phyloP scores from a whole-genome alignment of 2,888 invertebrate species.

The Myathropa florea region DNA sequence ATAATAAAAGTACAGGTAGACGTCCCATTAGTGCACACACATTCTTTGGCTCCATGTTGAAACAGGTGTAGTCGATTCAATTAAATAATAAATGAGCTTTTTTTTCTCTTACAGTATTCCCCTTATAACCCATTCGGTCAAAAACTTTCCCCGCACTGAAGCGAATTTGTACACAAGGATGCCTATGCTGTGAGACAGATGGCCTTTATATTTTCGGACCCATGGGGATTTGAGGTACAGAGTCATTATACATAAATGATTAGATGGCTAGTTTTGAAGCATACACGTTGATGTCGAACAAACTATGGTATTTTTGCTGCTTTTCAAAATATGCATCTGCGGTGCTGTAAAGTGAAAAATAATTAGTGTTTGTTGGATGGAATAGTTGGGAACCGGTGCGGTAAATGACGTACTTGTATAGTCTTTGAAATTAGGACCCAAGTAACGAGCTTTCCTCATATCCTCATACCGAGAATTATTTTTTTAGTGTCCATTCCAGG shows the following conservation, averaged over 20 bases:
- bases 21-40: slow-evolving; percentile 45
- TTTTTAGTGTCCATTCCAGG: no score
- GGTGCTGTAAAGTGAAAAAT: background rate
- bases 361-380: background rate
- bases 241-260: slow-evolving; percentile 38
- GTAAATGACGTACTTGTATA: background rate
- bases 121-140: slow-evolving; percentile 33
- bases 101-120: slow-evolving; percentile 1
- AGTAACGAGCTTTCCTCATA: background rate
- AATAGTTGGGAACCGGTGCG: background rate
- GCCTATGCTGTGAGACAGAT: slow-evolving; percentile 6
- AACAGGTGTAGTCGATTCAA: slow-evolving; percentile 54
- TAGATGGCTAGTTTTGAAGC: slow-evolving; percentile 17
- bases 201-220: slow-evolving; percentile 20
- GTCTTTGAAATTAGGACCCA: background rate
- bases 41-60: slow-evolving; percentile 2
- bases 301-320: slow-evolving; percentile 1
- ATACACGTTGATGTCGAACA: slow-evolving; percentile 12
- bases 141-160: slow-evolving; percentile 40
- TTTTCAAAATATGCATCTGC: background rate
- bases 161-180: background rate
- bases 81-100: slow-evolving; percentile 67
- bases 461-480: no score
- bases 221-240: slow-evolving; percentile 23
- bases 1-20: slow-evolving; percentile 28